These are phyloP conservation scores for Capromys pilorides DNA, from an alignment of 2,797 vertebrate genomes.

Conservation along the genomic window DNA sequence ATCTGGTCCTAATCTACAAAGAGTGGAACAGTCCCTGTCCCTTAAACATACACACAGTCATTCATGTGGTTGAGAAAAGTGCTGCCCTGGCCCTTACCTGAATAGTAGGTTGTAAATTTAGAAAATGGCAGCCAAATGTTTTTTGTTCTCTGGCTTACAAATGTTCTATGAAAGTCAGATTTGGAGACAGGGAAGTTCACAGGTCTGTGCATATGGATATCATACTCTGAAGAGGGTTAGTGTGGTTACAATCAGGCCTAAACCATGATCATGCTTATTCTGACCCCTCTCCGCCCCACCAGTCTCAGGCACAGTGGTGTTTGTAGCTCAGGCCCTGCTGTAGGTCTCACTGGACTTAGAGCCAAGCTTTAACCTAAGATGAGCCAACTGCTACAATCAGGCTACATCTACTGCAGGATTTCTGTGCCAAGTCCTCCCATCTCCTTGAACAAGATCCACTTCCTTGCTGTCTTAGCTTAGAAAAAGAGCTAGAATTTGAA, in stretches of 20 bases:
- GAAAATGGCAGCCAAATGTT: neutral
- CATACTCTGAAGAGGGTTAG: neutral
- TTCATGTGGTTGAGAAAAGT: neutral
- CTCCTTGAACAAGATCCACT: neutral
- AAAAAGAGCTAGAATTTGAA: neutral
- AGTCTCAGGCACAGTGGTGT: neutral
- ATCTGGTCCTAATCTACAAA: neutral
- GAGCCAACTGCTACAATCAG: neutral
- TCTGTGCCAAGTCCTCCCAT: neutral
- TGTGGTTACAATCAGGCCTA: neutral
- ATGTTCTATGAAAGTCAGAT: neutral
- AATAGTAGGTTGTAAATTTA: neutral
- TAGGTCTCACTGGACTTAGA: neutral
- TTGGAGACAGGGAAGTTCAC: neutral
- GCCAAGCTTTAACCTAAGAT: neutral
- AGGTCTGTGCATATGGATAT: neutral
- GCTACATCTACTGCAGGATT: neutral
- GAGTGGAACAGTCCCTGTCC: neutral
- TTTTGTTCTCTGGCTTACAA: conserved; percentile 36
- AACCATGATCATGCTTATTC: neutral
- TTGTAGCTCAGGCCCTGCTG: neutral
- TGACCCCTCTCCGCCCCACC: neutral
- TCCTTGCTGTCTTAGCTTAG: conserved; percentile 4
- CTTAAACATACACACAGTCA: neutral
- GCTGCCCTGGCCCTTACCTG: neutral